A percentile compares a stretch with the other conserved stretches of the same genome.
phyloP scores from a whole-genome alignment of 2,888 invertebrate genomes.

The Gerris lacustris region DNA sequence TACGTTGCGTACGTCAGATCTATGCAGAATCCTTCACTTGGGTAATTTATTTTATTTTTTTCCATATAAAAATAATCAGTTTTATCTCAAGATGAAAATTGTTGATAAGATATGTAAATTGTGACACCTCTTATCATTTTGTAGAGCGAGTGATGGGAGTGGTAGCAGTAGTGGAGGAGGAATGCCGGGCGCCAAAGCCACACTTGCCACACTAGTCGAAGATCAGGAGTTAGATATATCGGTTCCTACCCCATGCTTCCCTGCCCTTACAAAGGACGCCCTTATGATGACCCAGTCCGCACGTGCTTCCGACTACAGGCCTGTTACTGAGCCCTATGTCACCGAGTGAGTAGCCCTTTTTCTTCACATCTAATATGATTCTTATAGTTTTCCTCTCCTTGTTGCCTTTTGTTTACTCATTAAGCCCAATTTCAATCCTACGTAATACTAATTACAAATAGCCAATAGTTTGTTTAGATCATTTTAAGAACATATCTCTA shows the following conservation, averaged over 20 bases:
- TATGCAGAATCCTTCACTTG: constrained; percentile 33
- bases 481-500: too few species aligned
- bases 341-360: constrained; percentile 45
- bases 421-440: too few species aligned
- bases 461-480: too few species aligned
- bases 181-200: constrained; percentile 20
- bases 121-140: neutral
- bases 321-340: constrained; percentile 50
- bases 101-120: neutral
- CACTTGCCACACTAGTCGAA: constrained; percentile 74
- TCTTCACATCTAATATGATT: constrained; percentile 1
- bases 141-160: constrained; percentile 15
- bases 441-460: too few species aligned
- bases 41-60: constrained; percentile 16
- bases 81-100: too few species aligned
- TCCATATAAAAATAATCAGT: neutral
- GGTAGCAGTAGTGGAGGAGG: constrained; percentile 20
- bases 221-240: constrained; percentile 53
- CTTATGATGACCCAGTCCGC: constrained; percentile 67
- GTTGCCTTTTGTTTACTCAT: too few species aligned
- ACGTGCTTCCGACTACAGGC: constrained; percentile 47
- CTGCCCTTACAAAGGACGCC: constrained; percentile 61
- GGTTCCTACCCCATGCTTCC: constrained; percentile 39
- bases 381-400: constrained; percentile 7
- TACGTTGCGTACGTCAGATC: constrained; percentile 75